These are phyloP conservation scores for Plodia interpunctella DNA, from an alignment of 1,140 invertebrate genomes.

Conservation along the genomic window DNA sequence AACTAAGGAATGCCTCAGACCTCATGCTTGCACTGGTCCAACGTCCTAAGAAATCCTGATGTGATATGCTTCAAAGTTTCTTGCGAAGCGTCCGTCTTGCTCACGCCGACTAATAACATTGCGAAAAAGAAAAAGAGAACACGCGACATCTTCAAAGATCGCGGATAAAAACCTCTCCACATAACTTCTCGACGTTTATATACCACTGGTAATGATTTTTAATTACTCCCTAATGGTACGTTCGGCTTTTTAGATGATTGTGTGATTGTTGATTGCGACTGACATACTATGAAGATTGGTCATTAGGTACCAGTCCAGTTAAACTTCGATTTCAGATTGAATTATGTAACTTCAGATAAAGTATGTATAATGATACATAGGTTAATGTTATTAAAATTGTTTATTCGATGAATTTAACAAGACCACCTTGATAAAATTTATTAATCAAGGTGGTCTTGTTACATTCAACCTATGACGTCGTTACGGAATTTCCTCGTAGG, in stretches of 20 bases:
- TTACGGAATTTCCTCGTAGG: no score
- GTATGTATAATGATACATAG: no score
- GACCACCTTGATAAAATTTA: no score
- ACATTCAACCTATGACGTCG: no score
- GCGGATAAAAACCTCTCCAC: not conserved
- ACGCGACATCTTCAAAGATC: not conserved
- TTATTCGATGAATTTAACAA: no score
- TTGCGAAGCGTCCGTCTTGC: conserved; percentile 10
- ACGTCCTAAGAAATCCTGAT: conserved; percentile 30
- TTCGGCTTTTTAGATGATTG: not conserved
- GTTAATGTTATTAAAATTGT: no score
- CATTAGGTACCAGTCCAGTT: not conserved
- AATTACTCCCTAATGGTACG: not conserved
- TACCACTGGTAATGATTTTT: conserved; percentile 3
- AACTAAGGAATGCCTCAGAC: conserved; percentile 22
- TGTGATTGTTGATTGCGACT: not conserved
- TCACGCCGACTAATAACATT: conserved; percentile 1
- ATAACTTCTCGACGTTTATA: not conserved
- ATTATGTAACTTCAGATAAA: no score
- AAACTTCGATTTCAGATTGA: no score
- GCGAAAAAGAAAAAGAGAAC: not conserved
- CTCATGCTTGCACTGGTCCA: conserved; percentile 51
- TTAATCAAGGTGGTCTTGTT: no score
- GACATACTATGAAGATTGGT: not conserved
- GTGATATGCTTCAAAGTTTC: conserved; percentile 31